phyloP scores from a whole-genome alignment of 1,140 invertebrate species.

The Nebria ingens region DNA sequence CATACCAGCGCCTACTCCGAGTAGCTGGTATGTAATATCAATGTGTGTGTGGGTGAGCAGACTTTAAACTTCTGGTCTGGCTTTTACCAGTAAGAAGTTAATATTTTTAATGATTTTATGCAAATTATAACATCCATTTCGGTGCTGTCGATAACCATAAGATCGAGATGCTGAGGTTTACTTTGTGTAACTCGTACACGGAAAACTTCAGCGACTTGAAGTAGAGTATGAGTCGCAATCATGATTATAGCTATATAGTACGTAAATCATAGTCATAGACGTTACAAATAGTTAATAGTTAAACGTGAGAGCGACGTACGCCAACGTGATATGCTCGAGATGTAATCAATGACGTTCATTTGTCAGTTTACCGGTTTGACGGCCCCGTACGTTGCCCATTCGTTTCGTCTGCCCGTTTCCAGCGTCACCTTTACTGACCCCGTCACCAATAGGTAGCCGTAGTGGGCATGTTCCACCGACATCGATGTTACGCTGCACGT shows the following conservation, averaged over 20 bases:
- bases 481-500: background rate
- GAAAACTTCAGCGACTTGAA: too few species aligned
- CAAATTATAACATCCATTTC: slow-evolving; percentile 1
- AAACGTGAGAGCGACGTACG: too few species aligned
- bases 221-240: too few species aligned
- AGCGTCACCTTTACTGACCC: background rate
- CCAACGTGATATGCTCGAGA: background rate
- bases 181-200: background rate
- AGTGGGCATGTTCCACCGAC: background rate
- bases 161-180: background rate
- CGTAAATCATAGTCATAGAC: too few species aligned
- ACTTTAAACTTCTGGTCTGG: background rate
- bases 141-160: background rate
- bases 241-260: too few species aligned
- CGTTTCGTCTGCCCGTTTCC: background rate
- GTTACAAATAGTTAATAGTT: too few species aligned
- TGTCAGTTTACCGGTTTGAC: background rate
- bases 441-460: background rate
- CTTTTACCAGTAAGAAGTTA: background rate
- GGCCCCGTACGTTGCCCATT: background rate
- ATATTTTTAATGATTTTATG: slow-evolving; percentile 7
- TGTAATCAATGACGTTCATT: slow-evolving; percentile 8
- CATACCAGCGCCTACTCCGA: background rate
- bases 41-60: background rate
- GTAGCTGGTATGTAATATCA: background rate